Base-by-base conservation (phyloP, 2,113 vertebrate genomes). In the Oncorhynchus mykiss region DNA sequence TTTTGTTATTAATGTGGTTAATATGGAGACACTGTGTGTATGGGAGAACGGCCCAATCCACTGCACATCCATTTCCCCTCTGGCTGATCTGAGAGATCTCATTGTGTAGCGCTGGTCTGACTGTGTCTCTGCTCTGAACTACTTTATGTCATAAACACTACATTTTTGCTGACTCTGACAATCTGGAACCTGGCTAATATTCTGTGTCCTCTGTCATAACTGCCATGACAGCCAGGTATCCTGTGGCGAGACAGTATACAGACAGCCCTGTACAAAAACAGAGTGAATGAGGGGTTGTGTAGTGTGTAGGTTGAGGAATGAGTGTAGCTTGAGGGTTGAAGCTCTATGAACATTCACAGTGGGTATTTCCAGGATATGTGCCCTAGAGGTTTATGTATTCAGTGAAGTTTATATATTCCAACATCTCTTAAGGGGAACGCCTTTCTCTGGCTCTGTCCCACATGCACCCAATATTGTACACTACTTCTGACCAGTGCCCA, bases 1-100 rank as follows among this genome's bases (percentile, higher is more conserved):
- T 76, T 82, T 88, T 92, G 87, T 90, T 45, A 45, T 11, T 45
- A 45, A 45, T 87, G 73, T 83, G 84, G 89, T 86, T 64, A 86
- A 76, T 75, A 13, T 1, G 76, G 72, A 14, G 74, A 76, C 84
- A 72, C 48, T 64, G 9, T 82, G 77, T 77, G 48, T 71, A 49
- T 64, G 31, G 71, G 67, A 87, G 83, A 74, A 73, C 20, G 71
- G 76, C 74, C 88, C 84, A 80, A 84, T 75, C 77, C 77, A 68
- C 76, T 67, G 6, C n/a, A 75, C 84, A 89, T 90, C 90, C 85
- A 65, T 80, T 80, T 67, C 76, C 31, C 60, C 8, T 68, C 70
- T 71, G 68, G 74, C 51, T 18, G 51, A 1, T 16, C 16, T 16
- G 14, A 54, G 81, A 78, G 64, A 76, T 77, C 82, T 85, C 78